These are phyloP conservation scores for Neomorphus geoffroyi DNA, from an alignment of 2,797 vertebrate species.

Conservation along the genomic window DNA sequence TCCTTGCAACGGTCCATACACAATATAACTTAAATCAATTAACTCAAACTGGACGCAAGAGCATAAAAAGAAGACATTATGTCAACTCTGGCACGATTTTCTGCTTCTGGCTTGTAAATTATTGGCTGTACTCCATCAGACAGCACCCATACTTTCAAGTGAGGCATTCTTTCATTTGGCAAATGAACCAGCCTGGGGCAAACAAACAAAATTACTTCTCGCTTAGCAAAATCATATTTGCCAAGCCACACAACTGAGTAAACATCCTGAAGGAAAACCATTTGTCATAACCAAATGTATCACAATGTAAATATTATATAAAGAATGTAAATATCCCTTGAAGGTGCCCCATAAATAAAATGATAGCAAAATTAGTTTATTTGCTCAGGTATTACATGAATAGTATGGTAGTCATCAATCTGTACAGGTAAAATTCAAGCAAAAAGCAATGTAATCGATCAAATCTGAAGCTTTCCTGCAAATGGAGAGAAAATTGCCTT, in stretches of 20 bases:
- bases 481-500: slow-evolving; percentile 8
- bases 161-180: background rate
- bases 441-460: slow-evolving; percentile 12
- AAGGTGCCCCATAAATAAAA: slow-evolving; percentile 23
- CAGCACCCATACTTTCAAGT: background rate
- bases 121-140: background rate
- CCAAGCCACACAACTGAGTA: background rate
- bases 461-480: background rate
- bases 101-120: background rate
- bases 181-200: background rate
- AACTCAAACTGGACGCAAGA: background rate
- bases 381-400: background rate
- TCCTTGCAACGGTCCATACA: background rate
- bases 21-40: background rate
- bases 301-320: slow-evolving; percentile 26
- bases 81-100: background rate
- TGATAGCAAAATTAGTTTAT: background rate
- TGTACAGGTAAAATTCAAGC: slow-evolving; percentile 15
- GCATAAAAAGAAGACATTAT: background rate
- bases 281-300: slow-evolving; percentile 10
- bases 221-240: slow-evolving; percentile 13
- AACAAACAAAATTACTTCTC: slow-evolving; percentile 1
- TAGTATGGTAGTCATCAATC: background rate
- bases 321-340: slow-evolving; percentile 28
- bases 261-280: slow-evolving; percentile 17